Evolutionary conservation across 2,888 invertebrate genomes (phyloP).

Genomic region (Thysanoteuthis rhombus): DNA sequence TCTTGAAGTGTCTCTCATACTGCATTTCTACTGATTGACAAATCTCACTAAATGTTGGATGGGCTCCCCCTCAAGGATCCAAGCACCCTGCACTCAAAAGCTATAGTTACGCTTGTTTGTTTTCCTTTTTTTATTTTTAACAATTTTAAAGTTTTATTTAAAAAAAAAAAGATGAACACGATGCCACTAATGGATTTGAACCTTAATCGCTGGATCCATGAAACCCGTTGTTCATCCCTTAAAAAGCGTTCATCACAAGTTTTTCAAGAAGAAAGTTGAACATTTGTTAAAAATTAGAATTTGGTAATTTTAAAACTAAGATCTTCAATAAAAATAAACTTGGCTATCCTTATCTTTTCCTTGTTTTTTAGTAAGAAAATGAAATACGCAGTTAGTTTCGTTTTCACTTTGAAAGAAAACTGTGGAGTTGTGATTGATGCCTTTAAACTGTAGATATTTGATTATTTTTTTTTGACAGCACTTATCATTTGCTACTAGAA

Average conservation of each 20-base stretch:
- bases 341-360: not conserved
- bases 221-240: not conserved
- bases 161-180: not conserved
- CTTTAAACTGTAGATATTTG: too few relatives aligned
- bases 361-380: not conserved
- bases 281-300: not conserved
- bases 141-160: too few relatives aligned
- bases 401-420: not conserved
- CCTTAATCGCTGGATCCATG: not conserved
- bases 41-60: too few relatives aligned
- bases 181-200: not conserved
- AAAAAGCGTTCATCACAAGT: not conserved
- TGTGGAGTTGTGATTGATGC: too few relatives aligned
- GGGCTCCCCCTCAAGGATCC: too few relatives aligned
- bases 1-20: too few relatives aligned
- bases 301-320: not conserved
- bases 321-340: not conserved
- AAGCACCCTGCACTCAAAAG: too few relatives aligned
- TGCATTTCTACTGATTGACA: too few relatives aligned
- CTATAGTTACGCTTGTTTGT: too few relatives aligned
- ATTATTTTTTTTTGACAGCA: not conserved
- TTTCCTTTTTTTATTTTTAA: too few relatives aligned
- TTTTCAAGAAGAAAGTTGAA: not conserved
- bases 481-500: not conserved
- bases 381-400: not conserved